Base-by-base conservation (phyloP, 2,888 invertebrate species). In the Tipula lateralis region DNA sequence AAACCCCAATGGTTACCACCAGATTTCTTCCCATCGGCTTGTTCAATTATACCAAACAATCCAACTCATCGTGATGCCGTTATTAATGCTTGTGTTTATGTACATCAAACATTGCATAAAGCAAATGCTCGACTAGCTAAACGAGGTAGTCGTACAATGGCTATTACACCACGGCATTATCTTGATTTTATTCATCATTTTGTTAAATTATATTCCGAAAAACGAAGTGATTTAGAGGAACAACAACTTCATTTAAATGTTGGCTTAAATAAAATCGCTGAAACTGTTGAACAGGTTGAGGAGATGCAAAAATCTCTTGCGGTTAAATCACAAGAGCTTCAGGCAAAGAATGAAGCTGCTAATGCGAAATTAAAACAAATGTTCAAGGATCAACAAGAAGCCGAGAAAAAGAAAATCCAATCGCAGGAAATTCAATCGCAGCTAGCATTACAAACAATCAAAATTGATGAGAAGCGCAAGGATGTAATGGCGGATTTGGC, bases 181-280 rank as follows among this genome's bases (percentile, higher is more conserved):
- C 91, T 99, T 85, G 99, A 99, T 91, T 99, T 99, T 89, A 99
- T 99, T 88, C 97, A 98, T 90, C 99, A 99, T 91, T 99, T 99
- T 92, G 99, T 98, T 81, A 98, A 98, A 89, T 90, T 99, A 86
- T 98, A 98, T 91, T 96, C 97, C 87, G 99, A 99, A 91, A 99
- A 99, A 90, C 94, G 99, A 66, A 96, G 97, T 2, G 99, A 99
- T 90, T 92, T 99, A 85, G 99, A 99, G 89, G 99, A 99, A 88
- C 99, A 99, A 88, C 99, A 99, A 89, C 92, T 99, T 29, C 99
- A 99, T 91, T 92, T 99, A 88, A 99, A 99, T 91, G 99, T 99
- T 83, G 99, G 99, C 89, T 92, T 99, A 85, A 97, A 96, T 88
- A 99, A 99, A 92, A 99, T 99, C 87, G 97, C 98, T 0, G 99